A percentile compares a stretch with the other conserved stretches of the same genome.
Evolutionary conservation across 1,140 invertebrate genomes (phyloP).

Genomic region (Danaus melanippus): DNA sequence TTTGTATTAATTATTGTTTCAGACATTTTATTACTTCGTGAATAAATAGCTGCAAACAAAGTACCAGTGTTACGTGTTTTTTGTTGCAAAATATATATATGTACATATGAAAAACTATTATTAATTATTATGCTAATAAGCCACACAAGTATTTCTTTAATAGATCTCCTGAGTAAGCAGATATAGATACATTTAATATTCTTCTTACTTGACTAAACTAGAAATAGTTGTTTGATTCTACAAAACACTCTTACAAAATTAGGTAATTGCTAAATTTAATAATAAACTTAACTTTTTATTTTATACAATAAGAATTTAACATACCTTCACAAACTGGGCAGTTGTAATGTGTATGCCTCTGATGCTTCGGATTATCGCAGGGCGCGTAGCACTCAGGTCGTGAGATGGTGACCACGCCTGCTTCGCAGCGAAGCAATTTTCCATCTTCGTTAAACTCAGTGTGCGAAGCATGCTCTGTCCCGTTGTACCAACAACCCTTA

Average conservation of each 20-base stretch:
- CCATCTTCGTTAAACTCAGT: constrained; percentile 87
- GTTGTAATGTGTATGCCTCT: constrained; percentile 78
- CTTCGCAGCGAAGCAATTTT: constrained; percentile 80
- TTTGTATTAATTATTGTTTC: constrained; percentile 29
- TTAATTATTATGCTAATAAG: too few species aligned
- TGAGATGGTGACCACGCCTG: constrained; percentile 87
- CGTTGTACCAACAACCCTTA: constrained; percentile 82
- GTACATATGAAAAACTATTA: too few species aligned
- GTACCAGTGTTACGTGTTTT: too few species aligned
- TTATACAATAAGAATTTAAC: constrained; percentile 4
- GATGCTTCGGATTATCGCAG: constrained; percentile 79
- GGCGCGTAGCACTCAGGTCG: constrained; percentile 84
- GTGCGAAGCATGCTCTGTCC: constrained; percentile 80
- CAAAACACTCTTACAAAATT: too few species aligned
- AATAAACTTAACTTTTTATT: background rate
- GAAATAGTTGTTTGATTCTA: background rate
- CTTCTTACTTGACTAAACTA: background rate
- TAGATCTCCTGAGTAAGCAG: too few species aligned
- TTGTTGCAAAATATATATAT: too few species aligned
- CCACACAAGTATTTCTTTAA: too few species aligned
- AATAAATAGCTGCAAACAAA: too few species aligned
- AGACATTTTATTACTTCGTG: too few species aligned
- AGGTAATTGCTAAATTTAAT: background rate
- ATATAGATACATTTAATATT: too few species aligned
- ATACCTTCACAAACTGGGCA: constrained; percentile 84